Evolutionary conservation across 2,113 vertebrate species (phyloP), one percentile per base, ranked within the genome.

Genomic region (Oryzias javanicus): DNA sequence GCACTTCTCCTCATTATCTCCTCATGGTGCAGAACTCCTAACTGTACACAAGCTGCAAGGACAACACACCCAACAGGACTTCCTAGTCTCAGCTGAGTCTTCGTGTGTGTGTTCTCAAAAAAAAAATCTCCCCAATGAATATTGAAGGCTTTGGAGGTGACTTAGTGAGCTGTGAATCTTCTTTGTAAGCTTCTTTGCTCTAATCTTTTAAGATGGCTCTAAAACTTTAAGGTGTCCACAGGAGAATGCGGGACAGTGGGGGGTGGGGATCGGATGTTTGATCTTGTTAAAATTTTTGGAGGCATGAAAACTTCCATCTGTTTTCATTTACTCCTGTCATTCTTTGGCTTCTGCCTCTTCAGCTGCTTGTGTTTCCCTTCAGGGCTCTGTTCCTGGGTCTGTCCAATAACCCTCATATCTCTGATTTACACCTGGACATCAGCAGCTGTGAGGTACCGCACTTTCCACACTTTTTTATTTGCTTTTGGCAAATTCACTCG

Each of bases 341-440:
- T 12, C 24, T 17, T 16, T 58, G 67, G 44, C 16, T n/a, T 18
- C 29, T 45, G 53, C 47, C 27, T 16, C 61, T 57, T 42, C 18
- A 12, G 64, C 29, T 64, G 48, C 47, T 55, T 73, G 44, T 82
- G 68, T 78, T 69, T 69, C 48, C 62, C 58, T 86, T 24, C 83
- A 96, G 94, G 86, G 93, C 93, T 17, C 88, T 96, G 66, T 91
- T 96, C 68, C 89, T 93, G 53, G 94, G 94, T 69, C 89, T 96
- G 75, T 93, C 92, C 75, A 91, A 94, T 79, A 96, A 96, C 81
- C 93, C 92, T 66, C 94, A 95, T 86, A 92, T 96, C 87, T 87
- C 86, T 19, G 93, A 94, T 57, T 86, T 96, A 71, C 93, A 94
- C 73, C 88, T 96, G 86, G 94, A 96, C 86, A 90, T 95, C 86